phyloP scores from a whole-genome alignment of 2,888 invertebrate genomes.

The Amiota mariae region DNA sequence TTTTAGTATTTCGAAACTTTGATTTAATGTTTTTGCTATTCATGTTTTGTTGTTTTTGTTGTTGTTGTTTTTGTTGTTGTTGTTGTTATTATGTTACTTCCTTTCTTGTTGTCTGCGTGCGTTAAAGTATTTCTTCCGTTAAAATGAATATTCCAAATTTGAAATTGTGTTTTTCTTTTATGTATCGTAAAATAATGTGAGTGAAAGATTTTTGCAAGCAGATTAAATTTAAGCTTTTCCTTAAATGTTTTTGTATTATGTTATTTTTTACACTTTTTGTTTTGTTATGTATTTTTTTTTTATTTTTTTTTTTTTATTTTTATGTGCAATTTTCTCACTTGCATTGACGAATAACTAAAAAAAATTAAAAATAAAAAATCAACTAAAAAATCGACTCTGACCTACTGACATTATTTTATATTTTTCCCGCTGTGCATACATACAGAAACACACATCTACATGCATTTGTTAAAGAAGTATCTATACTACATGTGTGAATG shows the following conservation, averaged over 20 bases:
- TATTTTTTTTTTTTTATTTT: not conserved
- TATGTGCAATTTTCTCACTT: slow-evolving; percentile 32
- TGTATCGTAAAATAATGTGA: no score
- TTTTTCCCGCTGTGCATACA: not conserved
- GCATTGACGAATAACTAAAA: slow-evolving; percentile 48
- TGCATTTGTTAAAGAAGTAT: not conserved
- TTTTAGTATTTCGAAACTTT: no score
- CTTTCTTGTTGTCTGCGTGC: not conserved
- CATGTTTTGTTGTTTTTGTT: not conserved
- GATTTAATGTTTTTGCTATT: no score
- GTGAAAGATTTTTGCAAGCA: no score
- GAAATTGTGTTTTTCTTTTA: not conserved
- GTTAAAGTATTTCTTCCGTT: slow-evolving; percentile 6
- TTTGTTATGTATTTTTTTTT: not conserved
- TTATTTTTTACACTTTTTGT: not conserved
- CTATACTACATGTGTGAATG: not conserved
- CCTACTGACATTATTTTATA: slow-evolving; percentile 72
- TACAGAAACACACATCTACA: not conserved
- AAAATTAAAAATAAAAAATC: slow-evolving; percentile 32
- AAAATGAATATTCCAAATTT: not conserved
- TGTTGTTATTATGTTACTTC: not conserved
- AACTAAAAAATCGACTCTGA: slow-evolving; percentile 67
- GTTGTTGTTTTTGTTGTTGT: not conserved
- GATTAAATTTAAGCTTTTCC: not conserved
- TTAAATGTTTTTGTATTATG: not conserved